phyloP scores from a whole-genome alignment of 2,888 invertebrate genomes.

The Trachelus stipa region DNA sequence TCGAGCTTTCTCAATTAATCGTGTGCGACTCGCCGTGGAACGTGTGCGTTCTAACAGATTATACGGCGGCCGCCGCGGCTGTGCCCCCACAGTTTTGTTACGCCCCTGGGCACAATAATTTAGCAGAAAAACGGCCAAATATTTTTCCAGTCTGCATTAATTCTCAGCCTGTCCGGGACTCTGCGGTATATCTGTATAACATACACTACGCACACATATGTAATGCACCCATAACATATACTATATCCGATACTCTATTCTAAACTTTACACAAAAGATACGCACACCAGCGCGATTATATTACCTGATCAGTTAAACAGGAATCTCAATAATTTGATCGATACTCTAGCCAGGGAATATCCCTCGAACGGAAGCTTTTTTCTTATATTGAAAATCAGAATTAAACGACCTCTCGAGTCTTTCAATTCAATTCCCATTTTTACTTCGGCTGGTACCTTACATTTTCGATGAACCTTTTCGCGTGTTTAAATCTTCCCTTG shows the following conservation, averaged over 20 bases:
- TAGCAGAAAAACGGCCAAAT: slow-evolving; percentile 48
- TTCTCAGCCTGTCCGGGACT: slow-evolving; percentile 9
- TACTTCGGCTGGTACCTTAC: neutral
- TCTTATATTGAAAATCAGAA: neutral
- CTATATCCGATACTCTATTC: neutral
- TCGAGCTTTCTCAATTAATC: slow-evolving; percentile 23
- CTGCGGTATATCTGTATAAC: neutral
- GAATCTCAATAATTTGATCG: neutral
- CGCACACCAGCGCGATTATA: neutral
- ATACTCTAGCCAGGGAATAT: neutral
- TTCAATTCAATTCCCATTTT: neutral
- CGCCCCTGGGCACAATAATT: slow-evolving; percentile 28
- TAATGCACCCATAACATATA: neutral
- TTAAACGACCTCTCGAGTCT: neutral
- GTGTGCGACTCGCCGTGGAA: neutral
- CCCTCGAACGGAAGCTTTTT: neutral
- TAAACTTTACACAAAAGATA: neutral
- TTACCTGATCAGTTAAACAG: neutral
- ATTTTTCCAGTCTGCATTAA: slow-evolving; percentile 48
- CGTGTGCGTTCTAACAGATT: neutral
- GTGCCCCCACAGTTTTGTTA: slow-evolving; percentile 27
- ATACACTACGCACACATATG: neutral
- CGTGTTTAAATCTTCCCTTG: neutral
- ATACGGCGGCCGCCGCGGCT: neutral
- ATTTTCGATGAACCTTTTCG: neutral